phyloP scores from a whole-genome alignment of 2,888 invertebrate species.

The Polydesmus complanatus region DNA sequence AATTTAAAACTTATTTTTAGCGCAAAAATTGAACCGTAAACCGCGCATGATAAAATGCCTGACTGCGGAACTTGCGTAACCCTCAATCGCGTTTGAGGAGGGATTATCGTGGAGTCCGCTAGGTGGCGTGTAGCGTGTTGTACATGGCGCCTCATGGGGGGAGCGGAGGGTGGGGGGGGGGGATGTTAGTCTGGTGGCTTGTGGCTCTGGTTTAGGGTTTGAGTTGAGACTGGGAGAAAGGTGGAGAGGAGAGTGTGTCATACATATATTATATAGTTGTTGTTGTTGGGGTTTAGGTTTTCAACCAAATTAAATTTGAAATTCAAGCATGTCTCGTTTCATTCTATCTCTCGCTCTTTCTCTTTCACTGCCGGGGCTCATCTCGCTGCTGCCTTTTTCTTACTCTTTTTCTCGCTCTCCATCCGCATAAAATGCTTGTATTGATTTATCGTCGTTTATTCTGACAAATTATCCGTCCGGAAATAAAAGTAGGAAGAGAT shows the following conservation, averaged over 20 bases:
- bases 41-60: too few species aligned
- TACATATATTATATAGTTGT: neutral
- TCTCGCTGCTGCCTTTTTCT: too few species aligned
- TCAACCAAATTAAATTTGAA: conserved; percentile 16
- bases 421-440: neutral
- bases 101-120: neutral
- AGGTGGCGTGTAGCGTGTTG: neutral
- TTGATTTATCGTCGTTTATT: neutral
- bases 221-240: neutral
- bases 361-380: too few species aligned
- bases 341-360: too few species aligned
- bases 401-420: neutral
- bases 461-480: neutral
- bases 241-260: neutral
- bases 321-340: conserved; percentile 10
- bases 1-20: too few species aligned
- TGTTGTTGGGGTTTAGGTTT: conserved; percentile 1
- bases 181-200: neutral
- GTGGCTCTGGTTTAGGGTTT: neutral
- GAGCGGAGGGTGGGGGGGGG: neutral
- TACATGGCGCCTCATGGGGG: too few species aligned
- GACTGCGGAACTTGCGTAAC: too few species aligned
- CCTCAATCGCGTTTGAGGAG: too few species aligned
- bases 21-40: too few species aligned
- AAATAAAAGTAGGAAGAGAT: too few species aligned